Conservation (phyloP, 2,888 invertebrate species). For the Isotomurus palustris region DNA sequence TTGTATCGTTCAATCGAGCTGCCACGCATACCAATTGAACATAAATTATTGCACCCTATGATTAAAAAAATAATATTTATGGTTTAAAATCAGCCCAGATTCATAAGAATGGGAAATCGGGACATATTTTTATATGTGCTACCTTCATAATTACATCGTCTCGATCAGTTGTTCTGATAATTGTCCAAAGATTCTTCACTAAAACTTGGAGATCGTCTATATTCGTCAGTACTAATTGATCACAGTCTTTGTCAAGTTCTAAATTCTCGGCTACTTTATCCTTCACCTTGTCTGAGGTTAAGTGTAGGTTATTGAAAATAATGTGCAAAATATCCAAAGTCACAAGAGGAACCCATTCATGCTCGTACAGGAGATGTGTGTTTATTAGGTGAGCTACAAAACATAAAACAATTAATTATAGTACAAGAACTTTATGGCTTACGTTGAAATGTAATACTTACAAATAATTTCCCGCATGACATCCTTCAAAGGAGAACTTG, state of each 20-base stretch:
- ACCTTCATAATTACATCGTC: conserved; percentile 30
- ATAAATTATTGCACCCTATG: conserved; percentile 22
- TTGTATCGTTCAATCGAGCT: conserved; percentile 16
- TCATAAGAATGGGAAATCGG: not conserved
- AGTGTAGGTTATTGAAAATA: conserved; percentile 15
- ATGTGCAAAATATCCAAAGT: conserved; percentile 26
- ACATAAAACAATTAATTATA: not conserved
- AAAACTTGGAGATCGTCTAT: conserved; percentile 12
- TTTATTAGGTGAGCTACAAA: conserved; percentile 19
- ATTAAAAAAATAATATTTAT: not conserved
- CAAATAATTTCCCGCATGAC: conserved; percentile 18
- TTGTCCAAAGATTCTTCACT: conserved; percentile 19
- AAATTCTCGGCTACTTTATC: conserved; percentile 5
- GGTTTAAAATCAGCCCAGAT: not conserved
- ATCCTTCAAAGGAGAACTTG: conserved; percentile 11
- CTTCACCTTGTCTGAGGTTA: conserved; percentile 19
- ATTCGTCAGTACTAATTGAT: conserved; percentile 7
- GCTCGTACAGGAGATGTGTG: conserved; percentile 28
- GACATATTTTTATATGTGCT: not conserved
- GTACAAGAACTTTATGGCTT: not conserved
- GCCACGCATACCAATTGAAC: conserved; percentile 20
- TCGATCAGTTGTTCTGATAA: conserved; percentile 19
- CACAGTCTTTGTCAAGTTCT: not conserved
- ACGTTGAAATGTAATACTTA: conserved; percentile 2
- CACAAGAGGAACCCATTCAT: conserved; percentile 32